phyloP scores from a whole-genome alignment of 2,888 invertebrate genomes.

The Xestia c-nigrum region DNA sequence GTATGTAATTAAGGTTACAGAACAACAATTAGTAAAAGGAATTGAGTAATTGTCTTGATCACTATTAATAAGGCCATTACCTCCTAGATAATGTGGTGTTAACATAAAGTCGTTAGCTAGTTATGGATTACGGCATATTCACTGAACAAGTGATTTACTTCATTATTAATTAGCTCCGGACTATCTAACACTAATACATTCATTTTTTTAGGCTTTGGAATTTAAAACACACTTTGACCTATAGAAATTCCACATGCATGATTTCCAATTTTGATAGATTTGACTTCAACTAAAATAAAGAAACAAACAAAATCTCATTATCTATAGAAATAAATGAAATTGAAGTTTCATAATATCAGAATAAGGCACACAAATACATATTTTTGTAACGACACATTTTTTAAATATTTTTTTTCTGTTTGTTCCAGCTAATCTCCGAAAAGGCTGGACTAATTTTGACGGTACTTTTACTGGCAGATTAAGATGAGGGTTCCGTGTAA shows the following conservation, averaged over 20 bases:
- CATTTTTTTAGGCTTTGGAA: not conserved
- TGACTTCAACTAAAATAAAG: not conserved
- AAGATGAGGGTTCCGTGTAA: too few relatives aligned
- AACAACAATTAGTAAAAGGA: conserved; percentile 7
- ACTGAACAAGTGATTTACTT: conserved; percentile 1
- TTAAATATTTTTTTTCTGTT: too few relatives aligned
- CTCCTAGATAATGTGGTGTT: conserved; percentile 9
- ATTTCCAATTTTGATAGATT: not conserved
- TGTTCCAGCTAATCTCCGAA: too few relatives aligned
- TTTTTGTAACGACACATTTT: too few relatives aligned
- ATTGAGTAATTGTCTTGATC: conserved; percentile 14
- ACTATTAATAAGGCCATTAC: conserved; percentile 2
- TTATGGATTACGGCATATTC: not conserved
- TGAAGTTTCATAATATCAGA: too few relatives aligned
- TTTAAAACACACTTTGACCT: not conserved
- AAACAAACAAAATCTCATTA: not conserved
- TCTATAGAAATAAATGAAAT: too few relatives aligned
- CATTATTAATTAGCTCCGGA: not conserved
- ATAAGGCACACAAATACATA: too few relatives aligned
- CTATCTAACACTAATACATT: not conserved
- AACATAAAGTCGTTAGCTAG: conserved; percentile 21
- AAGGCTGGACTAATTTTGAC: too few relatives aligned
- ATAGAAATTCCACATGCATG: not conserved
- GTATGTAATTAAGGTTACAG: not conserved
- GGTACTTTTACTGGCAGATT: too few relatives aligned